Conservation (phyloP, 2,797 vertebrate species). For the Acipenser oxyrinchus region DNA sequence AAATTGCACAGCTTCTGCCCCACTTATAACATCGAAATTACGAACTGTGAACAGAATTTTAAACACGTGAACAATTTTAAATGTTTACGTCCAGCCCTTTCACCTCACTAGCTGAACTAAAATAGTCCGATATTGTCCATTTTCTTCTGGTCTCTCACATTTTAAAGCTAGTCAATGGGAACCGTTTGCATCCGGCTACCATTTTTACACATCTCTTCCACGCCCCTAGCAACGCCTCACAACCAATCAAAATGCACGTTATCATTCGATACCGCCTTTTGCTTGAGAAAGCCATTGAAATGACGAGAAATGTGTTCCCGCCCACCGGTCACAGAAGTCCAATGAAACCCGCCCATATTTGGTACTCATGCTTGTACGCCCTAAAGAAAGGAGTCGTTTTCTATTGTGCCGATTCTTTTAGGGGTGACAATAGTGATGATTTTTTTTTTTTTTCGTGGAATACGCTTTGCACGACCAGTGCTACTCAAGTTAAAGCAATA, state of each 20-base stretch:
- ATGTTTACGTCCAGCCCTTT: slow-evolving; percentile 1
- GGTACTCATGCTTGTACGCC: too few relatives aligned
- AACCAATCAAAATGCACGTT: slow-evolving; percentile 46
- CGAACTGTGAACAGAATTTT: not conserved
- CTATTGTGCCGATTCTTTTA: too few relatives aligned
- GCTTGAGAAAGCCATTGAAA: not conserved
- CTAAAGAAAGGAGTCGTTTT: too few relatives aligned
- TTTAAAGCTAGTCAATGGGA: slow-evolving; percentile 8
- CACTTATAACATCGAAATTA: too few relatives aligned
- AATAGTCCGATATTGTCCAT: not conserved
- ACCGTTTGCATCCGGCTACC: not conserved
- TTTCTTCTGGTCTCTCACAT: not conserved
- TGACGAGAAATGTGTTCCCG: too few relatives aligned
- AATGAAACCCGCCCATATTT: too few relatives aligned
- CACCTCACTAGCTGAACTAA: not conserved
- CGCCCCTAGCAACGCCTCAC: slow-evolving; percentile 51
- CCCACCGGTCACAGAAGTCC: too few relatives aligned
- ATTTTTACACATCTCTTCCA: slow-evolving; percentile 39
- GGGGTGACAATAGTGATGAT: too few relatives aligned
- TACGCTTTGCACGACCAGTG: too few relatives aligned
- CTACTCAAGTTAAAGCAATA: too few relatives aligned
- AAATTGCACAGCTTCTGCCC: too few relatives aligned
- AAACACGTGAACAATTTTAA: slow-evolving; percentile 1
- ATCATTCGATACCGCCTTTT: slow-evolving; percentile 26
- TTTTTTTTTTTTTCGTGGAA: too few relatives aligned